Evolutionary conservation across 2,113 vertebrate genomes (phyloP), one percentile per base, ranked within the genome.

Genomic region (Todiramphus chloris): DNA sequence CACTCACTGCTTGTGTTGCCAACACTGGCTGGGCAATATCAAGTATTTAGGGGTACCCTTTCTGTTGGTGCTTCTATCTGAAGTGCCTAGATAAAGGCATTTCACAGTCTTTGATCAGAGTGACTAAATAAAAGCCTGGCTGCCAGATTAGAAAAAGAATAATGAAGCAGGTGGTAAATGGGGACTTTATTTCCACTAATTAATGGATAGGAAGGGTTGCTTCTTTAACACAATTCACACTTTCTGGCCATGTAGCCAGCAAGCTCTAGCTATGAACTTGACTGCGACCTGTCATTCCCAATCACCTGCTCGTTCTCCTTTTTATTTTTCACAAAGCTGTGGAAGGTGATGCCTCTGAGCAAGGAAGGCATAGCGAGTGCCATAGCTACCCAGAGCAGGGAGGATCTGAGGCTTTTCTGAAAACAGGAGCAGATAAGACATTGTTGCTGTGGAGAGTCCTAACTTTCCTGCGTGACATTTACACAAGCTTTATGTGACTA

Each of bases 401-500:
- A 69, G 46, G 31, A 76, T 44, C 60, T 15, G 62, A 51, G 66
- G 58, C 23, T 95, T 90, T 77, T 64, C 17, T 48, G 68, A 50
- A 56, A 28, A 3, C 14, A 11, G 59, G 15, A 82, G 28, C 48
- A 68, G 35, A 50, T 48, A 58, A 1, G 1, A 55, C 6, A 3
- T 3, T 2, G 43, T 41, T 79, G 39, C n/a, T 0, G 0, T 2
- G 1, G 44, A 91, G 59, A 89, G 85, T 30, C 58, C 60, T 82
- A 72, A 62, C 76, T 87, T 89, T 55, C 66, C 55, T 7, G 4
- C 4, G 4, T 6, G 28, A 48, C 80, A 64, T 82, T 90, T 95
- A n/a, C 67, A 35, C 28, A 67, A 63, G 82, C 53, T 96, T 93
- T 90, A 90, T 86, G 83, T n/a, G 83, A 50, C 90, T 94, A 37